Conservation (phyloP, 2,113 vertebrate species). For the Puntigrus tetrazona region DNA sequence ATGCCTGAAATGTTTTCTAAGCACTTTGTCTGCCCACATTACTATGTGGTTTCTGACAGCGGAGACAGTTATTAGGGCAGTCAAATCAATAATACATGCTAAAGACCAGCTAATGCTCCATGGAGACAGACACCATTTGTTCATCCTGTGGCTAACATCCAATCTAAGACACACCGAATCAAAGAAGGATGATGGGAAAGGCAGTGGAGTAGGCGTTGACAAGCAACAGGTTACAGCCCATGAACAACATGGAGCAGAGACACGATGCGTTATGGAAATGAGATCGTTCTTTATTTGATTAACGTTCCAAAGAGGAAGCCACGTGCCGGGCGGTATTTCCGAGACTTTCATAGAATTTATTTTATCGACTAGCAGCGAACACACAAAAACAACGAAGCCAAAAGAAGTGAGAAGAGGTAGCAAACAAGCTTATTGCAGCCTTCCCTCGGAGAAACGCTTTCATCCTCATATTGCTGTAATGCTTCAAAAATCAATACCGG, state of each 20-base stretch:
- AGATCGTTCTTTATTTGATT: conserved; percentile 52
- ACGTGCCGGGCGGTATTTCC: conserved; percentile 49
- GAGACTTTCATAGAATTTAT: conserved; percentile 47
- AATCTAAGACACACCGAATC: conserved; percentile 6
- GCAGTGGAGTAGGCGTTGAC: conserved; percentile 7
- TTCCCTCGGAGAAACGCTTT: conserved; percentile 51
- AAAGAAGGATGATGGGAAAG: not conserved
- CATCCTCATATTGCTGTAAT: conserved; percentile 63
- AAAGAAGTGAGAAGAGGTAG: conserved; percentile 55
- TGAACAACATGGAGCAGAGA: conserved; percentile 2
- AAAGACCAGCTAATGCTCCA: conserved; percentile 58
- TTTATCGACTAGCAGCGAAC: conserved; percentile 46
- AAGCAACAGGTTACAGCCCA: conserved; percentile 41
- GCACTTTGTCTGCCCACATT: conserved; percentile 48
- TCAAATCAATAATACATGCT: conserved; percentile 60
- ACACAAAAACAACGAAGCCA: conserved; percentile 44
- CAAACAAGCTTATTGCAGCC: conserved; percentile 61
- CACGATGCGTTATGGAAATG: conserved; percentile 44
- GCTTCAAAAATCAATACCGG: conserved; percentile 73
- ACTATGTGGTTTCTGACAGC: conserved; percentile 45
- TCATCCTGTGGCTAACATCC: conserved; percentile 19
- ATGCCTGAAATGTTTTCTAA: conserved; percentile 40
- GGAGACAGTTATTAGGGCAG: conserved; percentile 57
- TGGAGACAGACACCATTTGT: conserved; percentile 52
- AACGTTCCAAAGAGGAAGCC: conserved; percentile 51